These are phyloP conservation scores for Trialeurodes vaporariorum DNA, from an alignment of 1,140 invertebrate genomes.

Conservation along the genomic window DNA sequence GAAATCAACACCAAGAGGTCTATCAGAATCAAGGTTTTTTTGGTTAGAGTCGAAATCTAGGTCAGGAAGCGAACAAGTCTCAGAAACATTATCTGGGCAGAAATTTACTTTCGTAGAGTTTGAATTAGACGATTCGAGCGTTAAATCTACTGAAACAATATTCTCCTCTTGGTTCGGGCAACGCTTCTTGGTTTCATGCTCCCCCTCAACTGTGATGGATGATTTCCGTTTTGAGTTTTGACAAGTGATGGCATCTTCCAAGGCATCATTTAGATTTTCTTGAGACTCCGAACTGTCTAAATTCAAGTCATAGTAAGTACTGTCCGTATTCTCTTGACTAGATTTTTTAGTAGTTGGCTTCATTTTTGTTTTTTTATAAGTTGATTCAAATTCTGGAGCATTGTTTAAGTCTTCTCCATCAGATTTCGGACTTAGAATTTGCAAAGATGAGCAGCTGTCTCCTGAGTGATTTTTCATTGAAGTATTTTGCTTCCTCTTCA, in stretches of 20 bases:
- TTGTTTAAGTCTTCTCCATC: not conserved
- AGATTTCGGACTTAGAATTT: not conserved
- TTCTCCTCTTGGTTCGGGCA: not conserved
- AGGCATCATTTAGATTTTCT: too few species aligned
- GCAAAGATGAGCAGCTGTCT: not conserved
- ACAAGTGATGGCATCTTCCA: too few species aligned
- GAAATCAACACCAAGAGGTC: too few species aligned
- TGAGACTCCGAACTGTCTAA: too few species aligned
- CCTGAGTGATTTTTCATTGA: not conserved
- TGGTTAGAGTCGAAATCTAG: too few species aligned
- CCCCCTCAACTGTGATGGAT: not conserved
- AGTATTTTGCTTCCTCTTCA: too few species aligned
- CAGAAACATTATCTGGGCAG: too few species aligned
- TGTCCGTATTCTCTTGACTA: not conserved
- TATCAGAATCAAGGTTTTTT: too few species aligned
- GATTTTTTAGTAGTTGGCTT: not conserved
- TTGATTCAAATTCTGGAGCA: not conserved
- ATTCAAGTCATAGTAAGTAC: not conserved
- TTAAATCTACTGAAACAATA: not conserved
- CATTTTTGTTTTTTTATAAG: not conserved
- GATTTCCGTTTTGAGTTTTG: not conserved
- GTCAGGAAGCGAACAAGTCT: too few species aligned
- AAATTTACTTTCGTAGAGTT: too few species aligned
- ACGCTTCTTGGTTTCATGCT: not conserved
- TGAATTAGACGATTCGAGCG: not conserved